Percentiles rank a stretch among this genome's conserved stretches.
These are phyloP conservation scores for Thysanoteuthis rhombus DNA, from an alignment of 2,888 invertebrate species.

Conservation along the genomic window DNA sequence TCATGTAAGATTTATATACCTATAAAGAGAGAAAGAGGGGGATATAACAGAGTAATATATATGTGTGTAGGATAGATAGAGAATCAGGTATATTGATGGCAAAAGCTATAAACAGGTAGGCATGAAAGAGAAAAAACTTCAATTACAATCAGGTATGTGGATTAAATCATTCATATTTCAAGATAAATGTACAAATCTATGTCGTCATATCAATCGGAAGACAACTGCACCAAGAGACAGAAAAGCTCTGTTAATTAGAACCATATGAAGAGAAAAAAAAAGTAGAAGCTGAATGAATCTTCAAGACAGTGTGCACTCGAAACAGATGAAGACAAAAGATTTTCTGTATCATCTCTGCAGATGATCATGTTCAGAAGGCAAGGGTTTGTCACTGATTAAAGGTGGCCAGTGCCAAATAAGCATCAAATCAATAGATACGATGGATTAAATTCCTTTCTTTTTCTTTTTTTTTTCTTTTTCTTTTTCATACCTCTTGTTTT, in stretches of 20 bases:
- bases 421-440: not conserved
- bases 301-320: not conserved
- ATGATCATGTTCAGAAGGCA: not conserved
- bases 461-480: not conserved
- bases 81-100: too few relatives aligned
- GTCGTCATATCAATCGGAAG: not conserved
- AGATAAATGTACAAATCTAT: too few relatives aligned
- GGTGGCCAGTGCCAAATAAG: not conserved
- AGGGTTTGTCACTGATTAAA: not conserved
- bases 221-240: not conserved
- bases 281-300: not conserved
- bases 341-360: not conserved
- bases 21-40: too few relatives aligned
- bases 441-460: not conserved
- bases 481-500: not conserved
- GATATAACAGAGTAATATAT: too few relatives aligned
- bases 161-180: too few relatives aligned
- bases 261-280: not conserved
- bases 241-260: not conserved
- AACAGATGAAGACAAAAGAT: not conserved
- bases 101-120: too few relatives aligned
- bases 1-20: too few relatives aligned
- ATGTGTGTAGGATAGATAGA: too few relatives aligned
- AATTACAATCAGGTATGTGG: too few relatives aligned
- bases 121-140: too few relatives aligned